Conservation (phyloP, 1,140 invertebrate genomes). For the Tachypleus tridentatus region DNA sequence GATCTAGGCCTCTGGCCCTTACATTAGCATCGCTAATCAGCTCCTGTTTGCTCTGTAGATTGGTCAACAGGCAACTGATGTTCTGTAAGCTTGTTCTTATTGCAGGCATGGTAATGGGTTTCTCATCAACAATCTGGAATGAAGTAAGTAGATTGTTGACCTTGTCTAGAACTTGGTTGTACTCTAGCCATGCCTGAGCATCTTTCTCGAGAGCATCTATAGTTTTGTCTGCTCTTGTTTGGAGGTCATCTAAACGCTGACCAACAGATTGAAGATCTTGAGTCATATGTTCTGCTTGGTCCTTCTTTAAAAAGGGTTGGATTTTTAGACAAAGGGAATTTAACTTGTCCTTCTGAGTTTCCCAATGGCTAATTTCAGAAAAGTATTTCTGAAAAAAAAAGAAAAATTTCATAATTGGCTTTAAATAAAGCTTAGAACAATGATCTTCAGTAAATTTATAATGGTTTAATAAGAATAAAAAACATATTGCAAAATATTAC, state of each 20-base stretch:
- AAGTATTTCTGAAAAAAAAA: constrained; percentile 17
- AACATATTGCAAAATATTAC: too few species aligned
- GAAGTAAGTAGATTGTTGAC: constrained; percentile 31
- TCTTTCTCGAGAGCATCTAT: constrained; percentile 59
- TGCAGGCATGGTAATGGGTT: constrained; percentile 47
- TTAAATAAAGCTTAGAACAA: background rate
- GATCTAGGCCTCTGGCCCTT: constrained; percentile 47
- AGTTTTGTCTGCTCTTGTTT: constrained; percentile 10
- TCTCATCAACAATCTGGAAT: constrained; percentile 8
- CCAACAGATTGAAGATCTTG: constrained; percentile 10
- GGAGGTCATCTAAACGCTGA: constrained; percentile 5
- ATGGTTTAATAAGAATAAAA: background rate
- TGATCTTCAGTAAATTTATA: background rate
- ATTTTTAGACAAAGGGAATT: constrained; percentile 15
- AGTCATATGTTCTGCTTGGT: constrained; percentile 11
- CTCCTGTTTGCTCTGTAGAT: constrained; percentile 44
- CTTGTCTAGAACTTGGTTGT: constrained; percentile 57
- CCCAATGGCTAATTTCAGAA: constrained; percentile 12
- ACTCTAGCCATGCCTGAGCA: constrained; percentile 64
- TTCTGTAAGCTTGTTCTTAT: constrained; percentile 60
- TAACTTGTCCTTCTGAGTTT: constrained; percentile 12
- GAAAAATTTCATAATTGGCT: background rate
- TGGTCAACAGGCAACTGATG: constrained; percentile 4
- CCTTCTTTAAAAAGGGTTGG: constrained; percentile 11
- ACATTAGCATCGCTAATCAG: constrained; percentile 52